Percentiles rank a stretch among this genome's conserved stretches.
Conservation (phyloP, 1,140 invertebrate species). For the Pogonomyrmex barbatus region DNA sequence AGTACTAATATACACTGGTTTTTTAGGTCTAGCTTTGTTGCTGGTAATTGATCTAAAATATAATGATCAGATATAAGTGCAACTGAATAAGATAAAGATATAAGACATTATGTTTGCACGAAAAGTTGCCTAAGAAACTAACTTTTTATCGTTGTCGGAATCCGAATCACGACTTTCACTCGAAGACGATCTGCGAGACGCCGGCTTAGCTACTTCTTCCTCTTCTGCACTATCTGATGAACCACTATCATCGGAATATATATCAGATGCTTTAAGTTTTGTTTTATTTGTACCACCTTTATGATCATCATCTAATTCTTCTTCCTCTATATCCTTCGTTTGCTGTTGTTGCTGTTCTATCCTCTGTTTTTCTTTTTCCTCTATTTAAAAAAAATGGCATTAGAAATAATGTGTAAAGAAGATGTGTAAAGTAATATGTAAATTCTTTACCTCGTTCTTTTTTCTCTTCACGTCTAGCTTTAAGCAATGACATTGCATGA, state of each 20-base stretch:
- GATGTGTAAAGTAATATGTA: background rate
- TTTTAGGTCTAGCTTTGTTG: slow-evolving; percentile 85
- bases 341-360: slow-evolving; percentile 87
- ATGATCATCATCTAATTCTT: slow-evolving; percentile 87
- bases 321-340: slow-evolving; percentile 87
- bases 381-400: slow-evolving; percentile 69
- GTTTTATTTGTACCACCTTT: slow-evolving; percentile 86
- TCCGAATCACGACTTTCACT: slow-evolving; percentile 87
- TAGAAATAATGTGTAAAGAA: slow-evolving; percentile 1
- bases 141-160: slow-evolving; percentile 87
- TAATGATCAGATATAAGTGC: background rate
- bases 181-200: slow-evolving; percentile 85
- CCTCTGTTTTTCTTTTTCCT: slow-evolving; percentile 88
- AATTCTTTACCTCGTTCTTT: slow-evolving; percentile 87
- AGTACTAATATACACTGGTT: slow-evolving; percentile 89
- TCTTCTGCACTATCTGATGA: slow-evolving; percentile 90
- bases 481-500: slow-evolving; percentile 96
- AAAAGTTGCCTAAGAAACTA: slow-evolving; percentile 58
- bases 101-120: background rate
- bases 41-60: slow-evolving; percentile 84
- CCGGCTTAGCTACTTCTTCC: slow-evolving; percentile 84
- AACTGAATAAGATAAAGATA: background rate
- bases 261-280: slow-evolving; percentile 96
- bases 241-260: slow-evolving; percentile 97
- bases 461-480: slow-evolving; percentile 95